Conservation (phyloP, 1,140 invertebrate genomes). For the Drosophila orena region DNA sequence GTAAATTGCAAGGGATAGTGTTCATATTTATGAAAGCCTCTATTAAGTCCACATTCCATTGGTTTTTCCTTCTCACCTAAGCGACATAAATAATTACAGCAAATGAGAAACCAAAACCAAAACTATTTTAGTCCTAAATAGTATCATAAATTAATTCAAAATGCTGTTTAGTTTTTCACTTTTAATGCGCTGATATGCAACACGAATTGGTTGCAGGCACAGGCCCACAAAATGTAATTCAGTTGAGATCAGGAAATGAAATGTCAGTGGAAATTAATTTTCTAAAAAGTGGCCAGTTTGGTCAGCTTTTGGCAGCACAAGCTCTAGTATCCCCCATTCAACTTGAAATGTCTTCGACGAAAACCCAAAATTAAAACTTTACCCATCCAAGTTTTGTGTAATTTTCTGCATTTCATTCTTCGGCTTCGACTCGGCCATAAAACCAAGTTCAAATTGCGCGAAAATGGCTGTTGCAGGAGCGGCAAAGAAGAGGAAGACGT, state of each 20-base stretch:
- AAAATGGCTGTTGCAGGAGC: slow-evolving; percentile 24
- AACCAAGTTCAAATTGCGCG: slow-evolving; percentile 53
- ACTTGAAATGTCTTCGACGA: slow-evolving; percentile 2
- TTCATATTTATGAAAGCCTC: slow-evolving; percentile 26
- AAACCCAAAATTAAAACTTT: slow-evolving; percentile 30
- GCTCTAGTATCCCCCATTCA: background rate
- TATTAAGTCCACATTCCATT: background rate
- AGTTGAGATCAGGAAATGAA: too few relatives aligned
- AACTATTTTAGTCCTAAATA: background rate
- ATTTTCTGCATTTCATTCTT: slow-evolving; percentile 16
- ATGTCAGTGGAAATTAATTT: background rate
- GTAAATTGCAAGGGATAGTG: slow-evolving; percentile 30
- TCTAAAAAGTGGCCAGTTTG: background rate
- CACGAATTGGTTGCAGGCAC: too few relatives aligned
- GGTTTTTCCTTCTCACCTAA: background rate
- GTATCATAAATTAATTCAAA: background rate
- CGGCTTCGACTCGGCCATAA: slow-evolving; percentile 25
- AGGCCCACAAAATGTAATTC: too few relatives aligned
- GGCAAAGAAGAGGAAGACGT: slow-evolving; percentile 7
- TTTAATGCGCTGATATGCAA: too few relatives aligned
- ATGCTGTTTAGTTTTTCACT: background rate
- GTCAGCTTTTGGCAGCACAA: background rate
- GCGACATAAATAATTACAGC: background rate
- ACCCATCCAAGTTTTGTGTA: background rate
- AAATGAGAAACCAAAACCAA: background rate